phyloP scores from a whole-genome alignment of 2,113 vertebrate genomes.

The Mellivora capensis region DNA sequence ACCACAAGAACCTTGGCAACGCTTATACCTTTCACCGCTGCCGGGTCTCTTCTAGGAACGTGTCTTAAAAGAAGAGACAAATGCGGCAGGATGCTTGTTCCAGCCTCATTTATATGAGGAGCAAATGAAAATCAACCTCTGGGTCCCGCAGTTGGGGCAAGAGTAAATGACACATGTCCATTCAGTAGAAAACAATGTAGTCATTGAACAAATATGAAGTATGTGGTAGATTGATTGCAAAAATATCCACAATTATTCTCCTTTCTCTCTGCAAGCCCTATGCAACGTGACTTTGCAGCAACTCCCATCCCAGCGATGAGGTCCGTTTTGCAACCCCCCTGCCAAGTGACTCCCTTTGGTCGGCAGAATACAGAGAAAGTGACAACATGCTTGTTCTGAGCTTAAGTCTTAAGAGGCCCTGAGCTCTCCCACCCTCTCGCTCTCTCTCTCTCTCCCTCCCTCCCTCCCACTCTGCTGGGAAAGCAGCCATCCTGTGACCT shows the following conservation, averaged over 20 bases:
- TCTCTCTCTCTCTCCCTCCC: neutral
- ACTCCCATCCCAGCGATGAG: neutral
- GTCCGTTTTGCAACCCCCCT: neutral
- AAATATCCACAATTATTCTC: neutral
- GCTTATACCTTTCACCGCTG: neutral
- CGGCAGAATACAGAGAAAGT: neutral
- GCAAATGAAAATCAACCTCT: neutral
- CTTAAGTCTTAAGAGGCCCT: neutral
- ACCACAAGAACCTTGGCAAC: neutral
- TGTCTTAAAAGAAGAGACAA: neutral
- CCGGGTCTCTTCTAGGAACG: neutral
- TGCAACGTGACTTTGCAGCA: neutral
- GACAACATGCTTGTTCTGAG: neutral
- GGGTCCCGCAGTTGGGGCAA: neutral
- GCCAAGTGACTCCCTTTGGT: neutral
- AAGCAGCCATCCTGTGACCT: neutral
- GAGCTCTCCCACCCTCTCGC: neutral
- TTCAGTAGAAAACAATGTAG: neutral
- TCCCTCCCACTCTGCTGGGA: neutral
- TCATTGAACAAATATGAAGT: neutral
- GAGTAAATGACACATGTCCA: neutral
- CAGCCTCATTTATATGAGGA: neutral
- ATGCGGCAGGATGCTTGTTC: neutral
- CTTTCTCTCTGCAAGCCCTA: neutral
- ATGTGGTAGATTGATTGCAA: neutral